Evolutionary conservation across 2,113 vertebrate species (phyloP).

Genomic region (Mesocricetus auratus): DNA sequence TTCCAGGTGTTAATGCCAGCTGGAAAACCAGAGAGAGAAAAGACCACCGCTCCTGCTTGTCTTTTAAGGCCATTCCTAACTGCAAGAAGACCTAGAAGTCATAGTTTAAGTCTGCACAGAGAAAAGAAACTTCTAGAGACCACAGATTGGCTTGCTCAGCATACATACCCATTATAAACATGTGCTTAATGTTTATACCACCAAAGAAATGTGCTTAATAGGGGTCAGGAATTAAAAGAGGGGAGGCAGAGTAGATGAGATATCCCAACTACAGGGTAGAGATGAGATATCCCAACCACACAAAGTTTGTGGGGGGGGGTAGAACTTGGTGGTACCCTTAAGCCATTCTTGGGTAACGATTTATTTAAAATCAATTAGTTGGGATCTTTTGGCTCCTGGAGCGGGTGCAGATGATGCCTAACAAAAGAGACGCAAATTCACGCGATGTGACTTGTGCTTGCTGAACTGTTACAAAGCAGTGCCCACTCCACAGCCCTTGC

Average conservation of each 20-base stretch:
- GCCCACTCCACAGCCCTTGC: background rate
- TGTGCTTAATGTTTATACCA: too few relatives aligned
- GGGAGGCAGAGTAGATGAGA: background rate
- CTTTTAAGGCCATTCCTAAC: background rate
- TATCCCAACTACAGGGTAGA: background rate
- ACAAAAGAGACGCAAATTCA: slow-evolving; percentile 23
- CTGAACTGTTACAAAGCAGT: background rate
- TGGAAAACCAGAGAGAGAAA: background rate
- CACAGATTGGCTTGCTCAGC: background rate
- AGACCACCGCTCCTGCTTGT: background rate
- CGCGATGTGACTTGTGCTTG: slow-evolving; percentile 9
- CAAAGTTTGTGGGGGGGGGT: background rate
- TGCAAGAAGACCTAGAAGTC: background rate
- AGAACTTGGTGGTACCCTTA: background rate
- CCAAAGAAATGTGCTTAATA: background rate
- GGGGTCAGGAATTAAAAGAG: background rate
- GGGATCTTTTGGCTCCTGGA: slow-evolving; percentile 10
- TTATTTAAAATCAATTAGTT: slow-evolving; percentile 17
- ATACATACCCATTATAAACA: background rate
- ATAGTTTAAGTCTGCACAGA: background rate
- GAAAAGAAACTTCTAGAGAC: background rate
- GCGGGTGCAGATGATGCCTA: background rate
- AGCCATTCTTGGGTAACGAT: background rate
- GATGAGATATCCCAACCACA: background rate
- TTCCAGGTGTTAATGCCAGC: background rate